Base-by-base conservation (phyloP, 2,797 vertebrate genomes). In the Rallus crepitans region DNA sequence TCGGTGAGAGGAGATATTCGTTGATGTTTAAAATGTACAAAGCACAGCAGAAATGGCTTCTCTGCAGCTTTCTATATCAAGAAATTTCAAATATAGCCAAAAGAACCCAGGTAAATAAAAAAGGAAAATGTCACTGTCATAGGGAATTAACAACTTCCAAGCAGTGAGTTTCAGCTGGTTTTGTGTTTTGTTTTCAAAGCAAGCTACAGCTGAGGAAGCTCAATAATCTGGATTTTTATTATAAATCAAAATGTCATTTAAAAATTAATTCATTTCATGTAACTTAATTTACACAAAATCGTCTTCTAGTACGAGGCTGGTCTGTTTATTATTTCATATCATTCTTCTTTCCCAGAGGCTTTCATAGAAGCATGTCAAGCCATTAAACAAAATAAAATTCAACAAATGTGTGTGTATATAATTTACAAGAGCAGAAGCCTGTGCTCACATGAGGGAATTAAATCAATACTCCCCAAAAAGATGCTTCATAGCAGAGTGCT, bases 311-410 rank as follows among this genome's bases (percentile, higher is more conserved):
- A 83, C 89, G 69, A 92, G 72, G 35, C 57, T 65, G 37, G 27
- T 78, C 47, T 93, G 68, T 73, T 90, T 91, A 80, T 92, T 93
- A 83, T 85, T 96, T 94, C 55, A 72, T 89, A 82, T 33, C 14
- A 27, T 81, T 85, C 48, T 73, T 92, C 77, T 93, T 86, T 95
- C 94, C 65, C 85, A 96, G 91, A 95, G 87, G 87, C 92, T 94
- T 95, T 94, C 63, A 47, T 21, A 53, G 76, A 91, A 78, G 63
- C 79, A 78, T 61, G 82, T 86, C 82, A 95, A 92, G 35, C 79
- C 65, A 69, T 93, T 94, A 83, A 24, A 86, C 48, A 80, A 89
- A 93, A 78, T 78, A 83, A 95, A 91, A 93, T 76, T 81, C 84
- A 85, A 64, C 79, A 72, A 94, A 61, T 3, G 2, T 61, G 6